Evolutionary conservation across 1,140 invertebrate genomes (phyloP).

Genomic region (Papilio dardanus): DNA sequence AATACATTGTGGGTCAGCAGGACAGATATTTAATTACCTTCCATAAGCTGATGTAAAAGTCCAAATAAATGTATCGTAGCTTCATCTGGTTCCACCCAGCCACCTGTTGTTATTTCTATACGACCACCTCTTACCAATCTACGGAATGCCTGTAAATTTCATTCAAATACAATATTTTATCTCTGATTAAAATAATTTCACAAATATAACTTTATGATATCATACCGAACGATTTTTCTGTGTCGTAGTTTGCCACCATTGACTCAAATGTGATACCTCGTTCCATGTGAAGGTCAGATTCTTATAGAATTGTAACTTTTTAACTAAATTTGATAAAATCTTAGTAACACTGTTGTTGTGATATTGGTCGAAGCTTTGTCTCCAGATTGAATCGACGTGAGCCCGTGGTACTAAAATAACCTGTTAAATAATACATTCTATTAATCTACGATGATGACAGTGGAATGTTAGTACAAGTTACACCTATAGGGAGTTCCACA

Average conservation of each 20-base stretch:
- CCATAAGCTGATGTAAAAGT: slow-evolving; percentile 95
- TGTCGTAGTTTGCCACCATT: slow-evolving; percentile 90
- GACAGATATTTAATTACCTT: slow-evolving; percentile 81
- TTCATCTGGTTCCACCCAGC: slow-evolving; percentile 98
- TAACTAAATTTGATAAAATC: slow-evolving; percentile 87
- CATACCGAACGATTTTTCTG: slow-evolving; percentile 64
- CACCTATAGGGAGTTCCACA: too few relatives aligned
- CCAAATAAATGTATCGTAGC: slow-evolving; percentile 93
- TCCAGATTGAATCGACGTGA: slow-evolving; percentile 66
- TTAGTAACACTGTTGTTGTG: slow-evolving; percentile 58
- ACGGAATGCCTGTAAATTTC: slow-evolving; percentile 80
- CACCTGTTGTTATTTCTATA: slow-evolving; percentile 94
- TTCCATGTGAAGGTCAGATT: slow-evolving; percentile 96
- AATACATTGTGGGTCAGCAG: background rate
- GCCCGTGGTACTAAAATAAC: slow-evolving; percentile 65
- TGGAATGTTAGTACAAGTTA: too few relatives aligned
- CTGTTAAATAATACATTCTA: slow-evolving; percentile 46
- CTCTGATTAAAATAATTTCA: slow-evolving; percentile 3
- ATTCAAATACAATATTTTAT: background rate
- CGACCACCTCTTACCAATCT: slow-evolving; percentile 88
- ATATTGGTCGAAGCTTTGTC: slow-evolving; percentile 58
- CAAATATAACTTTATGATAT: slow-evolving; percentile 7
- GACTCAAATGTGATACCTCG: slow-evolving; percentile 95
- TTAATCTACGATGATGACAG: slow-evolving; percentile 3
- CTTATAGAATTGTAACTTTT: slow-evolving; percentile 88